phyloP scores from a whole-genome alignment of 2,113 vertebrate species.

The Myiopsitta monachus region DNA sequence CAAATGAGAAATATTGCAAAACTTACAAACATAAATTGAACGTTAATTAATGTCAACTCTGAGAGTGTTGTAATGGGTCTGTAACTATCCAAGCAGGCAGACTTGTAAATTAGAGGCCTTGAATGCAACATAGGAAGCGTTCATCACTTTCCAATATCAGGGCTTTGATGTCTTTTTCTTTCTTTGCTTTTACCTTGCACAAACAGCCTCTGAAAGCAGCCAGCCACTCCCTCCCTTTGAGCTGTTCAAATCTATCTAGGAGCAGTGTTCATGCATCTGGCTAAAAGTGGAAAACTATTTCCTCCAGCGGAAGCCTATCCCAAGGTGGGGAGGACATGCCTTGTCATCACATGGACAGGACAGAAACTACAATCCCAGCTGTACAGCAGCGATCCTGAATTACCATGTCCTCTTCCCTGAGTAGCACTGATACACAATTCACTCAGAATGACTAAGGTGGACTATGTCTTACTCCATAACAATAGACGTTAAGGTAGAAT shows the following conservation, averaged over 20 bases:
- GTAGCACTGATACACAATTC: background rate
- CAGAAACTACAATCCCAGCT: background rate
- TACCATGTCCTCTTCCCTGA: rapidly evolving
- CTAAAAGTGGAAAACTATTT: background rate
- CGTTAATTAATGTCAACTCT: background rate
- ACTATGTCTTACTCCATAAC: background rate
- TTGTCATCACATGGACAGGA: background rate
- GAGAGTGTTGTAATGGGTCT: background rate
- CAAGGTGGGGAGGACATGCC: rapidly evolving
- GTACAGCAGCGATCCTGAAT: background rate
- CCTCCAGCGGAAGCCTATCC: background rate
- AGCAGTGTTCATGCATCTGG: background rate
- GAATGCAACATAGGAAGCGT: background rate
- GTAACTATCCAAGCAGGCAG: background rate
- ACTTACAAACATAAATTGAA: background rate
- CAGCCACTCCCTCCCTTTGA: background rate
- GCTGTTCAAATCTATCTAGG: background rate
- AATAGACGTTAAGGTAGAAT: background rate
- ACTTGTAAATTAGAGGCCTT: background rate
- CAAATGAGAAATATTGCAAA: background rate
- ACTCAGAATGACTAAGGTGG: background rate
- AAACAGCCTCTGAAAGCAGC: background rate
- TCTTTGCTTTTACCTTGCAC: background rate
- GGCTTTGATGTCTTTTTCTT: background rate
- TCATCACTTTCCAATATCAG: background rate